Percentiles rank a stretch among this genome's conserved stretches.
These are phyloP conservation scores for Pycnonotus jocosus DNA, from an alignment of 2,113 vertebrate species.

Conservation along the genomic window DNA sequence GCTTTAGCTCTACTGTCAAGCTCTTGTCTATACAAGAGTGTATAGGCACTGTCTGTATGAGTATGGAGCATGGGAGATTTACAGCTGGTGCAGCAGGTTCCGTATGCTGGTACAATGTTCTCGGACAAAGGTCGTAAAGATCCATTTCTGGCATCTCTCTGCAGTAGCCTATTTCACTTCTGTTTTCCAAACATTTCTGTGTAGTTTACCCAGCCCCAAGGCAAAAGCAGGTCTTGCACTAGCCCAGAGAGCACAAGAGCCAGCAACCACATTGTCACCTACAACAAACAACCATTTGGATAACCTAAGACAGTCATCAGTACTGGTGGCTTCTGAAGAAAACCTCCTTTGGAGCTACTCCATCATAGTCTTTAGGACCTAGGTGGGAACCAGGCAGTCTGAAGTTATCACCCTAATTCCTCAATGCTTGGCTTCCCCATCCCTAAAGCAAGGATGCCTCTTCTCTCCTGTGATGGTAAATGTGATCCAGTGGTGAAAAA, in stretches of 20 bases:
- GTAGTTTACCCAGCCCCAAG: background rate
- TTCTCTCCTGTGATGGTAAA: background rate
- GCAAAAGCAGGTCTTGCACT: background rate
- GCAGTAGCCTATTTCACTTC: background rate
- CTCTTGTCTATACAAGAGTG: background rate
- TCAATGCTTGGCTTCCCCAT: background rate
- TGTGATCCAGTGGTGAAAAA: background rate
- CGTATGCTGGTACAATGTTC: accelerated
- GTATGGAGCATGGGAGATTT: background rate
- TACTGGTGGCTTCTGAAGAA: background rate
- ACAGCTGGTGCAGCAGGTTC: background rate
- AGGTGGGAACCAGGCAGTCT: background rate
- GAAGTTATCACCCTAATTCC: background rate
- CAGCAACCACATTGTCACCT: background rate
- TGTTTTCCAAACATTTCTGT: background rate
- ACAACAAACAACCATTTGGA: background rate
- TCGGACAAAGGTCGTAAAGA: background rate
- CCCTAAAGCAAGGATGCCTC: background rate
- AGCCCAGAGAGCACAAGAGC: background rate
- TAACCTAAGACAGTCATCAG: background rate
- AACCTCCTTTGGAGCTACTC: background rate
- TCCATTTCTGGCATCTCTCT: background rate
- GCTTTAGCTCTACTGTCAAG: accelerated
- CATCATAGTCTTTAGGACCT: background rate
- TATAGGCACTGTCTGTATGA: background rate